Evolutionary conservation across 2,888 invertebrate species (phyloP), one percentile per base, ranked within the genome.

Genomic region (Hypercompe scribonia): DNA sequence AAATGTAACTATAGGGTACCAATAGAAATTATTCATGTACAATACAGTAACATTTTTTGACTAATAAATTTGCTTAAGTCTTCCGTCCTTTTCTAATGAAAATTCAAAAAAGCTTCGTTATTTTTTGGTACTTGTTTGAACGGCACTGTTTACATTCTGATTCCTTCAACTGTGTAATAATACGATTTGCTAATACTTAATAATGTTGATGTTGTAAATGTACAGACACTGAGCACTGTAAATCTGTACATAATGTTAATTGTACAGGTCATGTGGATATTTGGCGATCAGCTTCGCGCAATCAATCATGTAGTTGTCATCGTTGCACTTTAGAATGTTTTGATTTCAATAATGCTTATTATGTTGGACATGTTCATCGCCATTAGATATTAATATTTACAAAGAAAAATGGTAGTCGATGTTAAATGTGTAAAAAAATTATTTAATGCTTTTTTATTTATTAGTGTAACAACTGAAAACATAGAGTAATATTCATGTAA

Each of bases 211-310:
- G 86, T 90, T 88, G 82, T 88, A 84, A 84, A 85, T 89, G 90
- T 90, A 90, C 89, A 88, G 87, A 89, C 81, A 84, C 83, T 81
- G 81, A 78, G 80, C 77, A 83, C 85, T 91, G 87, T 90, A 84
- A 89, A 90, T 91, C 92, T 93, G 92, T 94, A 92, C 93, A 93
- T 92, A 92, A 88, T 87, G 84, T 87, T 90, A 89, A 89, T 90
- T 95, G 95, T 95, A 93, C 94, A 94, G 95, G 95, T 95, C 93
- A 95, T 95, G 95, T 95, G 95, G 95, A 95, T 95, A 95, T 95
- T 95, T 95, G 92, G 95, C 95, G 95, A 95, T 94, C 91, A 90
- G 92, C 91, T 93, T 93, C 93, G 93, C 92, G 93, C 89, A 87
- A 83, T 90, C 87, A 87, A 80, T 88, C 89, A 89, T 83, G 90